These are phyloP conservation scores for Papilio polyxenes DNA, from an alignment of 1,140 invertebrate species.

Conservation along the genomic window DNA sequence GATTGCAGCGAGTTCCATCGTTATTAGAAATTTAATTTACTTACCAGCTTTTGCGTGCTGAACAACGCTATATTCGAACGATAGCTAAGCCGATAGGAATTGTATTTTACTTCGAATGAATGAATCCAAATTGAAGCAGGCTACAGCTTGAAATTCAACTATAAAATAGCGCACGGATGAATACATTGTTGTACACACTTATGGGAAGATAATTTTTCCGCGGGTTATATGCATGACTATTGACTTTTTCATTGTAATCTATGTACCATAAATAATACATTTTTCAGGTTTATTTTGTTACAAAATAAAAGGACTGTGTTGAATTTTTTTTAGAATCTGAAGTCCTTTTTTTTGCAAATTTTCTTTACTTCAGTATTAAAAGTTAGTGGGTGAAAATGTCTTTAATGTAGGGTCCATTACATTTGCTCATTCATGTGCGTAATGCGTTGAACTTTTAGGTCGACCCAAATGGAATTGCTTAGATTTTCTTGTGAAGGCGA, in stretches of 20 bases:
- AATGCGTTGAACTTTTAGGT: slow-evolving; percentile 39
- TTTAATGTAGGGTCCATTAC: slow-evolving; percentile 36
- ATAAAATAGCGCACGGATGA: too few relatives aligned
- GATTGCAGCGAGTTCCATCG: too few relatives aligned
- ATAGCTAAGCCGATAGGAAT: not conserved
- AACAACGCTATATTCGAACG: not conserved
- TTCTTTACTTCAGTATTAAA: slow-evolving; percentile 13
- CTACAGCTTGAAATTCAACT: too few relatives aligned
- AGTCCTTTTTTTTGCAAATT: slow-evolving; percentile 10
- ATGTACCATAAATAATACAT: too few relatives aligned
- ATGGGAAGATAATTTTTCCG: too few relatives aligned
- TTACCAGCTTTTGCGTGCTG: not conserved
- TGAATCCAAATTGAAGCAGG: not conserved
- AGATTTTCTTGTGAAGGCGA: slow-evolving; percentile 28
- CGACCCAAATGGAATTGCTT: slow-evolving; percentile 38
- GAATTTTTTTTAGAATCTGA: not conserved
- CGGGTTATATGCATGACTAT: too few relatives aligned
- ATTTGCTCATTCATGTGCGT: slow-evolving; percentile 39
- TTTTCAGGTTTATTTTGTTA: not conserved
- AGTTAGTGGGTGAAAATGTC: slow-evolving; percentile 33
- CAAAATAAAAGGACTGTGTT: not conserved
- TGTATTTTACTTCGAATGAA: not conserved
- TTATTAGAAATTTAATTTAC: too few relatives aligned
- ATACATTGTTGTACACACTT: too few relatives aligned
- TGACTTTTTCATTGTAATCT: too few relatives aligned